Evolutionary conservation across 2,797 vertebrate genomes (phyloP).

Genomic region (Acanthurus leucopareius): DNA sequence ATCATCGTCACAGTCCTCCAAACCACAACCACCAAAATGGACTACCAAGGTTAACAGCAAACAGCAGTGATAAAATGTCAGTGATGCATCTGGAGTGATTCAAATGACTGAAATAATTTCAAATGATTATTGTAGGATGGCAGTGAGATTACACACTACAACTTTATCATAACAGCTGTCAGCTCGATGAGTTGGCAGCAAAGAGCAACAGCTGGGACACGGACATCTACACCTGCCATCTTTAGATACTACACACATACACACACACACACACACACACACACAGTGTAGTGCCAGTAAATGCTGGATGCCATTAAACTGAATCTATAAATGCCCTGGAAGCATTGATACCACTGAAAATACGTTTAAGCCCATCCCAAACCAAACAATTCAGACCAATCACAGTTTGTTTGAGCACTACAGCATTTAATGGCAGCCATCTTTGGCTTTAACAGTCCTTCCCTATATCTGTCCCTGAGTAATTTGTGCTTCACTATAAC

Average conservation of each 20-base stretch:
- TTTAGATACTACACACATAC: slow-evolving; percentile 14
- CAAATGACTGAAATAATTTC: slow-evolving; percentile 27
- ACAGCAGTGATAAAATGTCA: slow-evolving; percentile 31
- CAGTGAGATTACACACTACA: slow-evolving; percentile 50
- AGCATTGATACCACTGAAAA: slow-evolving; percentile 16
- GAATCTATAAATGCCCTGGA: slow-evolving; percentile 49
- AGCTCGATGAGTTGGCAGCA: slow-evolving; percentile 69
- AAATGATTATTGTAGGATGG: slow-evolving; percentile 46
- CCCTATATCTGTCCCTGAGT: slow-evolving; percentile 50
- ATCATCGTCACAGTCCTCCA: slow-evolving; percentile 22
- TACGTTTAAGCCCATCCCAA: slow-evolving; percentile 24
- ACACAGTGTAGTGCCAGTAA: slow-evolving; percentile 45
- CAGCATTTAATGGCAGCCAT: slow-evolving; percentile 41
- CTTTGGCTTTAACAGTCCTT: slow-evolving; percentile 41
- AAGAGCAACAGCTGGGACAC: slow-evolving; percentile 74
- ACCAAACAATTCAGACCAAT: slow-evolving; percentile 46
- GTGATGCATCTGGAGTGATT: slow-evolving; percentile 36
- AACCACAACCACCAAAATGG: slow-evolving; percentile 20
- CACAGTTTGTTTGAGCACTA: slow-evolving; percentile 25
- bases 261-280: slow-evolving; percentile 39
- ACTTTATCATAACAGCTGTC: slow-evolving; percentile 73
- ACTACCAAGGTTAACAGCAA: slow-evolving; percentile 27
- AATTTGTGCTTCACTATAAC: slow-evolving; percentile 54
- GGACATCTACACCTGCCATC: slow-evolving; percentile 64
- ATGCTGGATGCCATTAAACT: slow-evolving; percentile 50